Base-by-base conservation (phyloP, 2,888 invertebrate genomes). In the Chydorus sphaericus region DNA sequence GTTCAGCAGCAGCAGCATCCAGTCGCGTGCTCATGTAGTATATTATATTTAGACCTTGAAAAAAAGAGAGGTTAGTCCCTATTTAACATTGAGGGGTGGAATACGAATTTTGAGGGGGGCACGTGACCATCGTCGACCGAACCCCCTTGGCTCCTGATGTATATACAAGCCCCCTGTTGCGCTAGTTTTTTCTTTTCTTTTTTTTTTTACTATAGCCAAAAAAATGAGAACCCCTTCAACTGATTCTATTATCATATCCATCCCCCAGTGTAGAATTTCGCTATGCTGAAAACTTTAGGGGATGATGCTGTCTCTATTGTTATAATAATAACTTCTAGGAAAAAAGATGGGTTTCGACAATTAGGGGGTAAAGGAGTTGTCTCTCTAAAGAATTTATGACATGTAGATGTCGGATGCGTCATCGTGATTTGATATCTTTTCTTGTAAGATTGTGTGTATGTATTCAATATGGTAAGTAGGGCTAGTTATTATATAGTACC, bases 91-190 rank as follows among this genome's bases (percentile, higher is more conserved):
- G n/a, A n/a, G n/a, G n/a, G n/a, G n/a, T n/a, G n/a, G n/a, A n/a
- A n/a, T n/a, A n/a, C n/a, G n/a, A n/a, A n/a, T n/a, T n/a, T n/a
- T n/a, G n/a, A n/a, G n/a, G n/a, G n/a, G n/a, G n/a, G n/a, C n/a
- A n/a, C n/a, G n/a, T n/a, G n/a, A n/a, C n/a, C n/a, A n/a, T n/a
- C n/a, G n/a, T n/a, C n/a, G n/a, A n/a, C n/a, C n/a, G n/a, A n/a
- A n/a, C n/a, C n/a, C n/a, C n/a, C n/a, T n/a, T n/a, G n/a, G n/a
- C n/a, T n/a, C n/a, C n/a, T n/a, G n/a, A n/a, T 39, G 39, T 39
- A 39, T 39, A 39, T 39, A 39, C 39, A 39, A 26, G 44, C 33
- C 33, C 44, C 44, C 44, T 44, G 44, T 44, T 44, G 44, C 44
- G 44, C 28, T 28, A 28, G 23, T 44, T 44, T 44, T 44, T 44